A percentile compares a stretch with the other conserved stretches of the same genome.
Conservation (phyloP, 2,113 vertebrate species). For the Ictidomys tridecemlineatus region DNA sequence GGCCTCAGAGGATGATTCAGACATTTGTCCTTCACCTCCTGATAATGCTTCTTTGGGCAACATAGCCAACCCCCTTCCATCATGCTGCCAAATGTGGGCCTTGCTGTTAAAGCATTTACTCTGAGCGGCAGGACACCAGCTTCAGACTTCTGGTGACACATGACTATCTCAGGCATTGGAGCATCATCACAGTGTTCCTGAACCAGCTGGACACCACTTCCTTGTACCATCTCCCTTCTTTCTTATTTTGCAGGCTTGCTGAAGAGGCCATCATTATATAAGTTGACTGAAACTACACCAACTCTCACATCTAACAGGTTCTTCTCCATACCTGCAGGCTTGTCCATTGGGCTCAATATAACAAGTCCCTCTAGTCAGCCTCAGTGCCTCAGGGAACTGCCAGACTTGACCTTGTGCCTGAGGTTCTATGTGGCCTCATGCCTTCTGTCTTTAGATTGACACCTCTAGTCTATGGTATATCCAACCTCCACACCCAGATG, state of each 20-base stretch:
- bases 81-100: not conserved
- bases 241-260: not conserved
- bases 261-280: not conserved
- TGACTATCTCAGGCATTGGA: not conserved
- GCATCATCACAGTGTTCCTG: not conserved
- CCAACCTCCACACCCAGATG: rapidly evolving
- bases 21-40: not conserved
- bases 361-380: not conserved
- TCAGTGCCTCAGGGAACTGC: not conserved
- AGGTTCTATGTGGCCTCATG: not conserved
- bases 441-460: not conserved
- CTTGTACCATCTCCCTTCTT: not conserved
- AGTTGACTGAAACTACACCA: not conserved
- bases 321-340: not conserved
- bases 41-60: not conserved
- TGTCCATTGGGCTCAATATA: not conserved
- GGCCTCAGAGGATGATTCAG: not conserved
- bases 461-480: no score
- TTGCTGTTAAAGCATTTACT: not conserved
- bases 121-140: not conserved
- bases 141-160: not conserved
- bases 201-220: not conserved
- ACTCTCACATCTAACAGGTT: rapidly evolving
- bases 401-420: not conserved
- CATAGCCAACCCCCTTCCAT: not conserved